These are phyloP conservation scores for Onychomys leucogaster DNA, from an alignment of 2,797 vertebrate species.

Conservation along the genomic window DNA sequence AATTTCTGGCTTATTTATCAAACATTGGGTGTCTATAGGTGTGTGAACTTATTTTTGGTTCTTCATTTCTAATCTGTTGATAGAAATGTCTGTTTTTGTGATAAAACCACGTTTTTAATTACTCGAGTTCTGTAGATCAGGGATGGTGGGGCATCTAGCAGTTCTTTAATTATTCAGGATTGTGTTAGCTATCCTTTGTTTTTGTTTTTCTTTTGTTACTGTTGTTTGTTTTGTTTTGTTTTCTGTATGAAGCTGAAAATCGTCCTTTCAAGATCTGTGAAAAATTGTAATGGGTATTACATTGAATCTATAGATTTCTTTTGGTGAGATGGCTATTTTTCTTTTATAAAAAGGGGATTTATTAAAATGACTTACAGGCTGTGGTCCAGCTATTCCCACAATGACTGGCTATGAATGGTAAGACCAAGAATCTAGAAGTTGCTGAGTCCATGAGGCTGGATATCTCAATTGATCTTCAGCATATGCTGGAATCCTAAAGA, in stretches of 20 bases:
- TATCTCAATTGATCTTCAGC: too few species aligned
- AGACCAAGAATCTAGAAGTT: not conserved
- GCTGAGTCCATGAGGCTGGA: too few species aligned
- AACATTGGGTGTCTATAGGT: not conserved
- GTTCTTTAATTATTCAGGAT: not conserved
- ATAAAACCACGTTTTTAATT: not conserved
- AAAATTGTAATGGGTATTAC: not conserved
- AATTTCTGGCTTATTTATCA: not conserved
- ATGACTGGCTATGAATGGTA: not conserved
- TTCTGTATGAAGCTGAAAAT: not conserved
- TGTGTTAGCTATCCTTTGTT: not conserved
- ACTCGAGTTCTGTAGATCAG: not conserved
- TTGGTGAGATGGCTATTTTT: not conserved
- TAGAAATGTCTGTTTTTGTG: not conserved
- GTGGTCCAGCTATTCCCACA: not conserved
- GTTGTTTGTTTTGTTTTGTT: too few species aligned
- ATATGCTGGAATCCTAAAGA: too few species aligned
- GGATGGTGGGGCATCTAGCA: not conserved
- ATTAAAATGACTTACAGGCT: not conserved
- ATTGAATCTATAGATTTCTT: not conserved
- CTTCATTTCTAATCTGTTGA: not conserved
- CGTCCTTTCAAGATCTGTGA: not conserved
- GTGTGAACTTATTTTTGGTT: not conserved
- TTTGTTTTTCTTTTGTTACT: too few species aligned
- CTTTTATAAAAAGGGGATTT: not conserved